Evolutionary conservation across 1,140 invertebrate genomes (phyloP).

Genomic region (Hyphantria cunea): DNA sequence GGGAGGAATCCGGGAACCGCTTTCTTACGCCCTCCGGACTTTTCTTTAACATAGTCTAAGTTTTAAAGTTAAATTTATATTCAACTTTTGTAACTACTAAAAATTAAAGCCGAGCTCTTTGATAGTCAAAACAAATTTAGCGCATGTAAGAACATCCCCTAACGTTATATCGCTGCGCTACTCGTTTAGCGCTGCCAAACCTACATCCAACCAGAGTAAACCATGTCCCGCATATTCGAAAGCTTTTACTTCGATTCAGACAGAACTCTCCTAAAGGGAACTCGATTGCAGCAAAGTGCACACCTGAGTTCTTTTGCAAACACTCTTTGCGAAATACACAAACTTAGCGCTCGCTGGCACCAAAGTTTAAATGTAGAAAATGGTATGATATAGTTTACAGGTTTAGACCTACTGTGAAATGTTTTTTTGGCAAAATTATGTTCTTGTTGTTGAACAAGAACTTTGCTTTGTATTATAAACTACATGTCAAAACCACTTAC

Average conservation of each 20-base stretch:
- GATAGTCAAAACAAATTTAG: constrained; percentile 5
- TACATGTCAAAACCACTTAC: no score
- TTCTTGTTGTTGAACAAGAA: no score
- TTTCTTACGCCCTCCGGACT: no score
- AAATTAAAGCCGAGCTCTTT: not conserved
- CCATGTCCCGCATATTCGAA: constrained; percentile 48
- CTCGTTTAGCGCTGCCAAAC: constrained; percentile 3
- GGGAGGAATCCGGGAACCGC: no score
- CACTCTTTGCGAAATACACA: constrained; percentile 46
- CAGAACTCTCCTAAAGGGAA: constrained; percentile 49
- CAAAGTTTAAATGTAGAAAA: constrained; percentile 41
- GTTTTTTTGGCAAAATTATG: not conserved
- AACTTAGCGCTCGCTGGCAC: constrained; percentile 40
- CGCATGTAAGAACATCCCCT: not conserved
- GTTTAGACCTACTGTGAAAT: no score
- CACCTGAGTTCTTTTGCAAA: constrained; percentile 48
- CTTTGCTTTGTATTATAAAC: no score
- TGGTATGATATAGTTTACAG: constrained; percentile 7
- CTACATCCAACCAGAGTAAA: constrained; percentile 27
- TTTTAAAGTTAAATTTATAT: no score
- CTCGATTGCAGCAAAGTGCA: constrained; percentile 52
- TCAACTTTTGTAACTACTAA: not conserved
- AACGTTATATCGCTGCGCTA: not conserved
- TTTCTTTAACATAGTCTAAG: no score
- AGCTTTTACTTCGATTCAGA: constrained; percentile 53